Conservation (phyloP, 2,888 invertebrate genomes). For the Neoscelio sp. region DNA sequence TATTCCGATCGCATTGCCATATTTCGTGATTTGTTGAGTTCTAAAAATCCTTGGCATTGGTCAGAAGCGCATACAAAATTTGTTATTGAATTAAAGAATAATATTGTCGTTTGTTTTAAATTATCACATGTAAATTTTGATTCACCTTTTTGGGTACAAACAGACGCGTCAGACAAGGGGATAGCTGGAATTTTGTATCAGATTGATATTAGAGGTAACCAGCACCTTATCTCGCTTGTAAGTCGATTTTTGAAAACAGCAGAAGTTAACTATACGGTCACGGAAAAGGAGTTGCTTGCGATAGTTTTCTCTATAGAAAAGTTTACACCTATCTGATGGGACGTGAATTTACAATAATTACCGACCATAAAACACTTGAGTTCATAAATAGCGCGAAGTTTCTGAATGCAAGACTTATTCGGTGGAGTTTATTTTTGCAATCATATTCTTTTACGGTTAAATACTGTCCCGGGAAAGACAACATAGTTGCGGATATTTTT, state of each 20-base stretch:
- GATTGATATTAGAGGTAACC: not conserved
- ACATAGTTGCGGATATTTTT: too few relatives aligned
- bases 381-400: too few relatives aligned
- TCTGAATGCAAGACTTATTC: too few relatives aligned
- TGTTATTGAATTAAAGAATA: not conserved
- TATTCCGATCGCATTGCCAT: not conserved
- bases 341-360: too few relatives aligned
- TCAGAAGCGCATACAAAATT: not conserved
- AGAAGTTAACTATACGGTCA: conserved; percentile 6
- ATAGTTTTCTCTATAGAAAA: conserved; percentile 1
- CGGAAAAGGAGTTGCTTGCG: conserved; percentile 13
- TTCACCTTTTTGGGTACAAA: conserved; percentile 1
- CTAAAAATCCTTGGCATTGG: not conserved
- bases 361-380: too few relatives aligned
- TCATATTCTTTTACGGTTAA: too few relatives aligned
- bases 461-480: too few relatives aligned
- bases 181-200: conserved; percentile 16
- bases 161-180: conserved; percentile 4
- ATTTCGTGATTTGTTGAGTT: conserved; percentile 5
- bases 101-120: not conserved
- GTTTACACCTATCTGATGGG: not conserved
- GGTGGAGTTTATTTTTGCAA: too few relatives aligned
- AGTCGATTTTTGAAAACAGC: not conserved
- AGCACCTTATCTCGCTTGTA: not conserved
- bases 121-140: not conserved